Base-by-base conservation (phyloP, 1,140 invertebrate genomes). In the Rhagoletis zephyria region DNA sequence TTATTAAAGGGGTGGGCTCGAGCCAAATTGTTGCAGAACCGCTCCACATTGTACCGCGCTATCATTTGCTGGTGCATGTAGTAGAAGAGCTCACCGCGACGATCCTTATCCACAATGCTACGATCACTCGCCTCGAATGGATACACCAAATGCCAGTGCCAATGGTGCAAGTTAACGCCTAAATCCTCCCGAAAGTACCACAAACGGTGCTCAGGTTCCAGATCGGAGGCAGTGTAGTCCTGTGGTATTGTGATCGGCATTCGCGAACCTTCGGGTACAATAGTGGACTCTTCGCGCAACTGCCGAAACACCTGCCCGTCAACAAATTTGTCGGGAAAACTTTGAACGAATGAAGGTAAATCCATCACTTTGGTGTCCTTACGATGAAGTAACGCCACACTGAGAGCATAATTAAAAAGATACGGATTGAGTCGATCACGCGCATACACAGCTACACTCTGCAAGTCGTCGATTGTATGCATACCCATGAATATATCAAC, bases 31-130 rank as follows among this genome's bases (percentile, higher is more conserved):
- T 95, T 95, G 88, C 93, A 94, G 3, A 95, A 93, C 86, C 95
- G 94, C 89, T 95, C 95, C 12, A 93, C 92, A 89, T 95, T 95
- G 90, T 95, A 95, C 81, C 95, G 89, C 4, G 91, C 90, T n/a
- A 93, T 86, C 10, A 96, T 94, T 90, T 96, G 95, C 89, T 96
- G 95, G 90, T 96, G 96, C 95, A 96, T 96, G 90, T 96, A 96
- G 90, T 95, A 96, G 91, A 96, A 96, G 0, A 96, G 30, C 30
- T 30, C 30, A 30, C 30, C 30, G 30, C 30, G 30, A 30, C 30
- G 30, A 30, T 30, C 30, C 93, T 91, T 96, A 96, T 14, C 96
- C 3, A 95, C 94, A 60, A 95, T 93, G 42, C 91, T 90, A 1
- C 64, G 64, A 5, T 93, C 90, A 14, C 93, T 94, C 65, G 65